These are phyloP conservation scores for Chelonus insularis DNA, from an alignment of 1,140 invertebrate species.

Conservation along the genomic window DNA sequence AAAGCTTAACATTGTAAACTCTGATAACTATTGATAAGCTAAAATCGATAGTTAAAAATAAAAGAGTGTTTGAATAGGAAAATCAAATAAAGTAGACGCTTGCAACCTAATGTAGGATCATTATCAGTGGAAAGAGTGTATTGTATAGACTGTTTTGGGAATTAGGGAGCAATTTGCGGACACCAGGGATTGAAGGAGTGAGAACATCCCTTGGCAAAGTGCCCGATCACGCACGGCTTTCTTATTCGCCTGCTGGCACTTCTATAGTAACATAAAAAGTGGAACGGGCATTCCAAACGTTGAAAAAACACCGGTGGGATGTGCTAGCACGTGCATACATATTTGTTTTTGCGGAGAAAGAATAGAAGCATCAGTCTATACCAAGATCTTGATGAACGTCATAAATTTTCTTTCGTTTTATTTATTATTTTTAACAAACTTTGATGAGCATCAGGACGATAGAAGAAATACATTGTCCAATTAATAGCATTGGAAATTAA, in stretches of 20 bases:
- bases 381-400: background rate
- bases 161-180: conserved; percentile 16
- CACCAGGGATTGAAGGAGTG: conserved; percentile 5
- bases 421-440: background rate
- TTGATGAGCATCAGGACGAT: background rate
- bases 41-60: too few relatives aligned
- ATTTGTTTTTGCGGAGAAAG: background rate
- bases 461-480: background rate
- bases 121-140: background rate
- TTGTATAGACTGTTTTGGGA: conserved; percentile 4
- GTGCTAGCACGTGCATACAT: conserved; percentile 8
- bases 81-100: background rate
- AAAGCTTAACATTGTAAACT: too few relatives aligned
- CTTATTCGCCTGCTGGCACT: conserved; percentile 17
- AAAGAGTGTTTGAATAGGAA: too few relatives aligned
- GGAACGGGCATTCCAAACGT: conserved; percentile 5
- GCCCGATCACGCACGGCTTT: conserved; percentile 11
- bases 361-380: background rate
- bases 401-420: background rate
- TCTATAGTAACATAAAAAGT: background rate
- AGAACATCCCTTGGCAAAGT: conserved; percentile 7
- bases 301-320: conserved; percentile 7
- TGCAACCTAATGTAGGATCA: background rate
- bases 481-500: background rate
- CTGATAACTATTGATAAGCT: too few relatives aligned